Evolutionary conservation across 2,113 vertebrate genomes (phyloP), one percentile per base, ranked within the genome.

Genomic region (Redunca redunca): DNA sequence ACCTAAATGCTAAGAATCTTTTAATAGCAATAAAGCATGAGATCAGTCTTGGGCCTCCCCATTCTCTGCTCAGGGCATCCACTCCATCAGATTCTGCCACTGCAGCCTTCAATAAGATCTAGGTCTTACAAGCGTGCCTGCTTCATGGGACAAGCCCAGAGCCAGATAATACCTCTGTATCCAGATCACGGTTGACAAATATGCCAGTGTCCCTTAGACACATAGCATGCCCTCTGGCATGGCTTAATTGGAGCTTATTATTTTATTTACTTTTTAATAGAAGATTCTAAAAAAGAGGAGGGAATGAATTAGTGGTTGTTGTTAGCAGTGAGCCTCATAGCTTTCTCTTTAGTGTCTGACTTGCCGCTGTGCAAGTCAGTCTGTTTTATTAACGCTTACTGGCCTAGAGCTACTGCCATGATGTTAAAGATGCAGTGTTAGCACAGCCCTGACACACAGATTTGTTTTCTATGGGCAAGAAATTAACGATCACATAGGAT

Each of bases 351-450:
- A 0, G 0, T 77, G 67, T 85, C 91, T 97, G 91, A 81, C 58
- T 97, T 93, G 87, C 97, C 93, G 97, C 92, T 98, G 91, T 89
- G 97, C 93, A 94, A 96, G 77, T 78, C 60, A 74, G 48, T 93
- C 90, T 91, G 71, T 95, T 99, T 98, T 98, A 98, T 98, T 98
- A 98, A 98, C 96, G 94, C 89, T 91, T 62, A 60, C 80, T 98
- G 97, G 93, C 97, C 98, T 97, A 88, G 86, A 98, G 98, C 97
- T 94, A 48, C 85, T 62, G 58, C 98, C 92, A 85, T 85, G 62
- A 30, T 86, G 95, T 91, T 97, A 98, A 97, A 97, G 96, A 97
- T 97, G 83, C 88, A 48, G 0, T 88, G 87, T 98, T 98, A 97
- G 95, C 64, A 84, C 87, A 98, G 89, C 82, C 21, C 93, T 97